These are phyloP conservation scores for Artibeus lituratus DNA, from an alignment of 2,797 vertebrate genomes.

Conservation along the genomic window DNA sequence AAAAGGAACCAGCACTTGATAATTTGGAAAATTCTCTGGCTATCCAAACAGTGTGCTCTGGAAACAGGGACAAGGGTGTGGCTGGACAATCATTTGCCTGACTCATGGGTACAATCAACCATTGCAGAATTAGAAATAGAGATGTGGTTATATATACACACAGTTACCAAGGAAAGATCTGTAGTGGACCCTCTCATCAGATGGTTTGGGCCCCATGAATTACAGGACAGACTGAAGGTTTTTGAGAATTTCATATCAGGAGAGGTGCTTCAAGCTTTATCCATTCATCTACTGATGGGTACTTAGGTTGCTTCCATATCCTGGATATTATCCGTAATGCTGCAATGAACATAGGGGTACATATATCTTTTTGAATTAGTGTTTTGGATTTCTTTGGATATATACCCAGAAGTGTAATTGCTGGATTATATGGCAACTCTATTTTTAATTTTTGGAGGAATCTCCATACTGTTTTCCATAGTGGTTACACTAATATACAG, in stretches of 20 bases:
- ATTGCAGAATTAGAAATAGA: background rate
- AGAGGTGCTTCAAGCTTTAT: background rate
- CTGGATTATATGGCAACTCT: no score
- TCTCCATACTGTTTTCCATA: background rate
- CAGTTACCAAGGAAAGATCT: background rate
- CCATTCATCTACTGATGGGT: background rate
- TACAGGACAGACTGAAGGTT: background rate
- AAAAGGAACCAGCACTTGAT: conserved; percentile 6
- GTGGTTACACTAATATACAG: background rate
- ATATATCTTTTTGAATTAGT: background rate
- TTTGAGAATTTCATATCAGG: background rate
- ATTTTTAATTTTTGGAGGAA: background rate
- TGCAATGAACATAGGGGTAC: background rate
- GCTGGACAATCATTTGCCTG: background rate
- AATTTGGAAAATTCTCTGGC: background rate
- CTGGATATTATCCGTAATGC: background rate
- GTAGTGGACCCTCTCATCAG: background rate
- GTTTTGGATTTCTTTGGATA: background rate
- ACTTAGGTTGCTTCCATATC: background rate
- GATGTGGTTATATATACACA: background rate
- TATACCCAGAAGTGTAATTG: background rate
- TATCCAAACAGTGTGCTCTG: background rate
- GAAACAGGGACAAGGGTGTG: background rate
- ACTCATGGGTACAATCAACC: background rate
- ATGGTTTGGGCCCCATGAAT: background rate